Conservation (phyloP, 2,888 invertebrate species). For the Chironomus tentans region DNA sequence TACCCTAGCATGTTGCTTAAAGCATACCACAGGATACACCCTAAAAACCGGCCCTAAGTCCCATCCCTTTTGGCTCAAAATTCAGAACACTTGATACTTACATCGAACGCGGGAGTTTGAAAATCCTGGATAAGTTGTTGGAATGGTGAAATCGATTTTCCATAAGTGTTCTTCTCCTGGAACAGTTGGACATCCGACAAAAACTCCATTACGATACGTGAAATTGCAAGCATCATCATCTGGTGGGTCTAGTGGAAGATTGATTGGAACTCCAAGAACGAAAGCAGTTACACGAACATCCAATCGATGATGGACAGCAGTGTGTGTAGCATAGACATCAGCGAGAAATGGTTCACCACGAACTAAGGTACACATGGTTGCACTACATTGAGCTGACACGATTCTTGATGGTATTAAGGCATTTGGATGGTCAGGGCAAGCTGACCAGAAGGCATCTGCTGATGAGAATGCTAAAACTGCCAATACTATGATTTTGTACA, state of each 20-base stretch:
- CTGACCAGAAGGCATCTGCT: neutral
- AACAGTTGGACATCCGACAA: neutral
- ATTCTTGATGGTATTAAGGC: neutral
- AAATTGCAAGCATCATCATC: neutral
- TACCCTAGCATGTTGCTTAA: no score
- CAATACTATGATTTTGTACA: neutral
- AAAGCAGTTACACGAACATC: neutral
- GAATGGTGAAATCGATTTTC: neutral
- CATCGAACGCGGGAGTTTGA: neutral
- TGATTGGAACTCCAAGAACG: neutral
- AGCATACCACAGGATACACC: no score
- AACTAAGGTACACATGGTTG: neutral
- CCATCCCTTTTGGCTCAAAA: neutral
- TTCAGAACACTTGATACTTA: neutral
- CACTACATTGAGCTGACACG: neutral
- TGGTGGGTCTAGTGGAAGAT: neutral
- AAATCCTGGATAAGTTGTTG: neutral
- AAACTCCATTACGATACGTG: neutral
- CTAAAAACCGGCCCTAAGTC: no score
- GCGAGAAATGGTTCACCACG: neutral
- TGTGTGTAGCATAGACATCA: neutral
- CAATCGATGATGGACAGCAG: neutral
- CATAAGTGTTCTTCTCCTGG: neutral
- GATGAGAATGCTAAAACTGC: neutral
- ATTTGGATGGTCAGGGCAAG: neutral